A percentile compares a stretch with the other conserved stretches of the same genome.
Evolutionary conservation across 2,888 invertebrate genomes (phyloP).

Genomic region (Polyploca ridens): DNA sequence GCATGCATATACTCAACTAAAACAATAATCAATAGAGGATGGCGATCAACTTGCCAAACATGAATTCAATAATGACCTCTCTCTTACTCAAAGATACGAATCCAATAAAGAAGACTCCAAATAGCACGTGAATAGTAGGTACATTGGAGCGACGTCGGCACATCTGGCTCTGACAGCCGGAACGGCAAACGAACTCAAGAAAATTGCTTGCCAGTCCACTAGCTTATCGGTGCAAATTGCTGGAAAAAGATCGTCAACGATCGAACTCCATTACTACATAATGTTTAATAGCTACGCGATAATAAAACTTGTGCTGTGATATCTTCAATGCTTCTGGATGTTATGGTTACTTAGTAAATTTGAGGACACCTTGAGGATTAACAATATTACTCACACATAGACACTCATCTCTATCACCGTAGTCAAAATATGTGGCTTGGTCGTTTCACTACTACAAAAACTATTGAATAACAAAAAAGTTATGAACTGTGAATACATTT

Average conservation of each 20-base stretch:
- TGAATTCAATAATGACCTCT: neutral
- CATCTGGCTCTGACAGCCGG: conserved; percentile 17
- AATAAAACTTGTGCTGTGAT: neutral
- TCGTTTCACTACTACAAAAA: too few species aligned
- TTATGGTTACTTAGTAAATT: neutral
- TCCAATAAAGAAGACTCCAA: conserved; percentile 6
- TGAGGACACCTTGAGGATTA: too few species aligned
- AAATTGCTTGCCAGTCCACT: conserved; percentile 15
- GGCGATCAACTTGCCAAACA: too few species aligned
- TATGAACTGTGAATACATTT: too few species aligned
- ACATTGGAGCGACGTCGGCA: conserved; percentile 12
- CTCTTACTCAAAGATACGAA: neutral
- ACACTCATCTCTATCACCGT: too few species aligned
- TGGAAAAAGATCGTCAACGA: conserved; percentile 14
- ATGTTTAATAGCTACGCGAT: neutral
- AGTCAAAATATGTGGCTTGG: too few species aligned
- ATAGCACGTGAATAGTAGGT: neutral
- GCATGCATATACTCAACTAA: too few species aligned
- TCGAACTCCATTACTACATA: conserved; percentile 7
- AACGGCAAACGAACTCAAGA: conserved; percentile 13
- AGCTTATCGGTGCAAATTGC: conserved; percentile 14
- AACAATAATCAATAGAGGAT: too few species aligned
- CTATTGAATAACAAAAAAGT: too few species aligned
- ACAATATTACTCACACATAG: too few species aligned
- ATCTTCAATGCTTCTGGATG: neutral